Base-by-base conservation (phyloP, 2,888 invertebrate species). In the Latrodectus hesperus region DNA sequence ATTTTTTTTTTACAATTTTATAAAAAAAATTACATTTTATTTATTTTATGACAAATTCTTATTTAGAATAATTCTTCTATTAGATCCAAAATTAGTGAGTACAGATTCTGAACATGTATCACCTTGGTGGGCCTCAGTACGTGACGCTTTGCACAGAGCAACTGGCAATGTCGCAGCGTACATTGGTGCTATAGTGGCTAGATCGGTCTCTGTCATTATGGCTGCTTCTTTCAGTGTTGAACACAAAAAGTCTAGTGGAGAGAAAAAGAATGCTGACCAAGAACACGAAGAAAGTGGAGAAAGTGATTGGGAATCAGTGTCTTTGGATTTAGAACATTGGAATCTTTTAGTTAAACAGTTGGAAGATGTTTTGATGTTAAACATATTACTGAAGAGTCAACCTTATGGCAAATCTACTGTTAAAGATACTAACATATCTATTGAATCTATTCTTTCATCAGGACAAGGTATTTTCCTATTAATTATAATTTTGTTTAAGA, bases 301-400 rank as follows among this genome's bases (percentile, higher is more conserved):
- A 79, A 93, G 93, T 51, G 95, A 95, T 70, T 97, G 96, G 96
- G 96, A 96, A 92, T 95, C 95, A 79, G 94, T 97, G 79, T 96
- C 96, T 1, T 95, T 96, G 90, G 98, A 98, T 91, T 95, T 95
- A 90, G 96, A 97, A 68, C 95, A 96, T 91, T 98, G 98, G 96
- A 95, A 96, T 17, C 93, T 97, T 74, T 93, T 98, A 1, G 95
- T 97, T 67, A 96, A 96, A 80, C 97, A 97, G 93, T 93, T 98
- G 72, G 98, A 98, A 92, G 97, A 98, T 92, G 94, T 97, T 89
- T 95, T 97, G 4, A 94, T 96, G 80, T 93, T 98, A 16, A 95
- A 95, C 93, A 94, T 95, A 90, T 94, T 96, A 80, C 92, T 95
- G 12, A 91, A 88, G 12, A 86, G 84, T 75, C 83, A 84, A 68